Base-by-base conservation (phyloP, 37 sponge, comb jelly and placozoan species). In the Cliona cf. orientalis region DNA sequence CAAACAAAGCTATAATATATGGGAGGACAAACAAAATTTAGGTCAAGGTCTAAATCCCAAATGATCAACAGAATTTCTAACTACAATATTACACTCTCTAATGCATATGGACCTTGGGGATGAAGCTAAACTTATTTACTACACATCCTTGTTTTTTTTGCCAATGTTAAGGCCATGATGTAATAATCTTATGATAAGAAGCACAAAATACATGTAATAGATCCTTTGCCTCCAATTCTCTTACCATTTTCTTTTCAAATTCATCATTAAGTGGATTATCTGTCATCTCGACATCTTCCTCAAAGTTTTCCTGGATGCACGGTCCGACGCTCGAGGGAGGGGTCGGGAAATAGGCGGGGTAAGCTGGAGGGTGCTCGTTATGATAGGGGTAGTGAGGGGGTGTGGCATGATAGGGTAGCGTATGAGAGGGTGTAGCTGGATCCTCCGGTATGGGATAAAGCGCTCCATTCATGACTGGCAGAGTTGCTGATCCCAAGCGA, bases 361-460 rank as follows among this genome's bases (percentile, higher is more conserved):
- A 19, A 12, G 44, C 21, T 28, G 22, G 45, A 45, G 26, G 2
- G 44, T 28, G 44, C 44, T 71, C 46, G 71, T 72, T 6, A 72
- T 3, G 28, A 59, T 12, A 59, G 5, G 73, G 46, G n/a, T n/a
- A n/a, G n/a, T n/a, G 23, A 9, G 79, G 44, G 66, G 39, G 71
- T 42, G 42, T 1, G 42, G 14, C 14, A 9, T 9, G 53, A 19
- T 14, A 49, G 53, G 14, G 14, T 49, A 14, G 53, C 53, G 9
- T n/a, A n/a, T n/a, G n/a, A n/a, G n/a, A 49, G 55, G 14, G 55
- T 7, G 55, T 57, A 5, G n/a, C 29, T 1, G 42, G 34, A 37
- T 82, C 36, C 33, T 72, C 82, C 6, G 59, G 45, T 23, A 71
- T 82, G 23, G 82, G 63, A 37, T 71, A 82, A 21, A 78, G 28